Evolutionary conservation across 2,113 vertebrate genomes (phyloP).

Genomic region (Ceratotherium simum): DNA sequence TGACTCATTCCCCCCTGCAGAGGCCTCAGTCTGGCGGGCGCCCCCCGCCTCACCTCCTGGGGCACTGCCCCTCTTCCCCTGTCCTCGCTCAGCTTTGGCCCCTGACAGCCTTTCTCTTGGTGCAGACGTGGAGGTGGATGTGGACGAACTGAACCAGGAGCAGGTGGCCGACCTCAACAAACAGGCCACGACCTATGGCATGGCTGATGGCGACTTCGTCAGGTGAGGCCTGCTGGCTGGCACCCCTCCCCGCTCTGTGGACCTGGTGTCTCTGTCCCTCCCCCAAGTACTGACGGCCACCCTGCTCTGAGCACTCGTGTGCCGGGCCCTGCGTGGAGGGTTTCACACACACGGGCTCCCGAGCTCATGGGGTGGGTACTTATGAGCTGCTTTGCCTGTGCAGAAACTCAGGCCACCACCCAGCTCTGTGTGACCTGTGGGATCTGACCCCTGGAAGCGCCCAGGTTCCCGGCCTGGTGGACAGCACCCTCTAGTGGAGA

Average conservation of each 20-base stretch:
- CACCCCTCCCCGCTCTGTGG: too few species aligned
- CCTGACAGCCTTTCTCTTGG: conserved; percentile 58
- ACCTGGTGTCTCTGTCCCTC: neutral
- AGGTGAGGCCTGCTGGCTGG: conserved; percentile 85
- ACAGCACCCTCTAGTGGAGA: conserved; percentile 57
- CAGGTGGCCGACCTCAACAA: conserved; percentile 96
- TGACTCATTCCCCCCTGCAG: neutral
- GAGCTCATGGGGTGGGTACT: fast-evolving
- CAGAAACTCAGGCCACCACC: neutral
- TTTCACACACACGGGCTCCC: too few species aligned
- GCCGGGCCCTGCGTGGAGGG: neutral
- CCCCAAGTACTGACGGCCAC: too few species aligned
- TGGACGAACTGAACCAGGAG: conserved; percentile 95
- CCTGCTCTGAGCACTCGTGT: neutral
- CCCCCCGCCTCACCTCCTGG: fast-evolving
- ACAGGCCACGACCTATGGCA: conserved; percentile 95
- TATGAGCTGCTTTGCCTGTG: neutral
- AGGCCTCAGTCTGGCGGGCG: neutral
- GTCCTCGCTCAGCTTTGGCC: neutral
- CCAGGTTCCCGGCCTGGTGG: neutral
- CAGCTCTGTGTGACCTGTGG: neutral
- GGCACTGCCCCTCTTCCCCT: neutral
- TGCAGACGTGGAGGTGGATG: conserved; percentile 97
- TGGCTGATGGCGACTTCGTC: conserved; percentile 97
- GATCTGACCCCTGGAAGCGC: neutral